A percentile compares a stretch with the other conserved stretches of the same genome.
Evolutionary conservation across 2,113 vertebrate genomes (phyloP).

Genomic region (Aegotheles bennettii): DNA sequence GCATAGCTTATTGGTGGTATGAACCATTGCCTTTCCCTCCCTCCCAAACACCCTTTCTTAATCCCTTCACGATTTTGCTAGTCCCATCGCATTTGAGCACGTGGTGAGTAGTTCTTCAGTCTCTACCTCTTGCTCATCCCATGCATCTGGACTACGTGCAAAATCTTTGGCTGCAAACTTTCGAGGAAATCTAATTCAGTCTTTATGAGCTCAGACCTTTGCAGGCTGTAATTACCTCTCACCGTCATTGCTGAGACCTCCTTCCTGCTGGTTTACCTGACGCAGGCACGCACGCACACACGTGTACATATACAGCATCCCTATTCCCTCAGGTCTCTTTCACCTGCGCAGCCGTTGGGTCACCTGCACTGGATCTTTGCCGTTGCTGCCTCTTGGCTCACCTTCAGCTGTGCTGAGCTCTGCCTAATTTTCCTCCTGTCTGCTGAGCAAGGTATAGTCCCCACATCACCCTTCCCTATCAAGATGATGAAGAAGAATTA

Average conservation of each 20-base stretch:
- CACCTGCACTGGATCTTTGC: not conserved
- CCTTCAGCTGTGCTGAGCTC: not conserved
- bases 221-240: slow-evolving; percentile 46
- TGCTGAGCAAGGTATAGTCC: not conserved
- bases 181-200: not conserved
- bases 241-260: not conserved
- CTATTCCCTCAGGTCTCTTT: not conserved
- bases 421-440: not conserved
- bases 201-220: slow-evolving; percentile 23
- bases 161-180: not conserved
- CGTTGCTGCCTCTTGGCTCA: not conserved
- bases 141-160: fast-evolving
- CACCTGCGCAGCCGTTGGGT: not conserved
- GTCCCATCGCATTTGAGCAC: not conserved
- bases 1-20: not conserved
- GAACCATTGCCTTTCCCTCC: not conserved
- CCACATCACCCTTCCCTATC: fast-evolving
- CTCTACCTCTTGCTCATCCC: not conserved
- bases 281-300: fast-evolving
- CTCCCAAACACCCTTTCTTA: not conserved
- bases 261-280: not conserved
- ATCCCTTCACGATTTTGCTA: not conserved
- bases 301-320: not conserved
- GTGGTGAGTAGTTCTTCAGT: not conserved
- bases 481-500: not conserved